Base-by-base conservation (phyloP, 2,888 invertebrate species). In the Auanema freiburgensis region DNA sequence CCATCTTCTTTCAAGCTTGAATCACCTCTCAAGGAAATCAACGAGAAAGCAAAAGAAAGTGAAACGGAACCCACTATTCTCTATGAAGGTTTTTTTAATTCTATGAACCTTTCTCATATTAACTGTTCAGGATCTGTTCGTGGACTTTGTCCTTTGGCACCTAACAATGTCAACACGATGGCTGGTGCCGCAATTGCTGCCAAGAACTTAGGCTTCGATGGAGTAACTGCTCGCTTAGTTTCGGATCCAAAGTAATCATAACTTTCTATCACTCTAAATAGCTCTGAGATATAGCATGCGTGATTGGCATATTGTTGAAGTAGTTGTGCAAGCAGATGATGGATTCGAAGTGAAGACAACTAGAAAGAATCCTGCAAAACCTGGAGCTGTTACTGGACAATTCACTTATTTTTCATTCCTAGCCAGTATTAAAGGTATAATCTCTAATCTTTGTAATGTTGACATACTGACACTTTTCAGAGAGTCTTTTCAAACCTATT, bases 131-230 rank as follows among this genome's bases (percentile, higher is more conserved):
- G 88, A 18, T 84, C 86, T 11, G 88, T 88, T 0, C 81, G 87
- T 42, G 83, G 80, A 6, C 76, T 88, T 5, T 88, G 88, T 79
- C 84, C 85, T 21, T 74, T 87, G 59, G 88, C 88, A 4, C 88
- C 88, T 1, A 87, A 88, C 78, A 88, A 88, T 69, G 87, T 88
- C 14, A 88, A 88, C 83, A 87, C 88, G 8, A 88, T 88, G 88
- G 88, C 88, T 16, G 87, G 86, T 3, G 88, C 76, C 75, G 83
- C 66, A 1, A 63, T 87, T 25, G 86, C 87, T 1, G 87, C 85
- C 4, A 84, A 84, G 67, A 87, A 85, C 67, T 82, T 88, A 21
- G 87, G 88, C 10, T 87, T 88, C 76, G 87, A 87, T 67, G 80
- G 83, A 60, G 86, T 86, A 2, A 78, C 80, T 42, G 88, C 87